A percentile compares a stretch with the other conserved stretches of the same genome.
Conservation (phyloP, 2,888 invertebrate species). For the Torymus tubicola region DNA sequence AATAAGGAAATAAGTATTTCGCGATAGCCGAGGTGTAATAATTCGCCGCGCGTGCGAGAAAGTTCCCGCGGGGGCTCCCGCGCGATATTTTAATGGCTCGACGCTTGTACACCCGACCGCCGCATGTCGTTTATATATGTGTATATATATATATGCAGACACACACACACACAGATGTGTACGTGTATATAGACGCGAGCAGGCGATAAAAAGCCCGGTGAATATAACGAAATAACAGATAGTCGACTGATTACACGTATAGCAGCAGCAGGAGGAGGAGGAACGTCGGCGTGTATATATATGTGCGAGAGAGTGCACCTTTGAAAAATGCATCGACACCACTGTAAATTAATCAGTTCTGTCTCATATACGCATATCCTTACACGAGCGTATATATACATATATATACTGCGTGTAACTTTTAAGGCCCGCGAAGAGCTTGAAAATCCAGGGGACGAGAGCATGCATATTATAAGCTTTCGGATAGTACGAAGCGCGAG, state of each 20-base stretch:
- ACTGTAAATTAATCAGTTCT: conserved; percentile 33
- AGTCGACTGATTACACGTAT: conserved; percentile 15
- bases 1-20: conserved; percentile 51
- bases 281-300: too few species aligned
- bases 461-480: too few species aligned
- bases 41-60: conserved; percentile 53
- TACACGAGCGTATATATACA: too few species aligned
- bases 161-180: not conserved
- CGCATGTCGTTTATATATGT: not conserved
- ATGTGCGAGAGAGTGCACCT: too few species aligned
- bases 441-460: too few species aligned
- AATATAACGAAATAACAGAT: conserved; percentile 26
- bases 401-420: too few species aligned
- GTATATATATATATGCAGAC: not conserved
- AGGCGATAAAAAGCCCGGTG: conserved; percentile 8
- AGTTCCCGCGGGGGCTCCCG: conserved; percentile 62
- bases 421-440: too few species aligned
- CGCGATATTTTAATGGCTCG: conserved; percentile 63
- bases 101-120: not conserved
- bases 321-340: conserved; percentile 31
- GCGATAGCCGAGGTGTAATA: conserved; percentile 33
- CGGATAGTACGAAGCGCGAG: not conserved
- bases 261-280: not conserved
- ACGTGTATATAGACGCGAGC: not conserved
- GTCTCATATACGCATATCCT: not conserved